Conservation (phyloP, 2,797 vertebrate genomes). For the Diceros bicornis region DNA sequence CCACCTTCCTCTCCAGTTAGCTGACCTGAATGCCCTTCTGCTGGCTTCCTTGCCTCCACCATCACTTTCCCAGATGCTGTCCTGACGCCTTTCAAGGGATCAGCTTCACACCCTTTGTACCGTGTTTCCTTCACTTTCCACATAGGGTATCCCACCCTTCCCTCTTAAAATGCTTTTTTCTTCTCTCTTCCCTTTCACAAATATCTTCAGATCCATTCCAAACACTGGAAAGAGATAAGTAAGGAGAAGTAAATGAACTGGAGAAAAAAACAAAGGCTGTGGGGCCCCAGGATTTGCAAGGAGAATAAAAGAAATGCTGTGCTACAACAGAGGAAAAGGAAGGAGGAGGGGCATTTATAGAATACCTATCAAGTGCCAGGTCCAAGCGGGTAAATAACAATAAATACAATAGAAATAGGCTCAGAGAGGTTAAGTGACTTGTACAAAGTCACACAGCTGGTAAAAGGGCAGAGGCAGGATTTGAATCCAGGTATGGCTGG, state of each 20-base stretch:
- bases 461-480: not conserved
- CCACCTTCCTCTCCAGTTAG: not conserved
- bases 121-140: not conserved
- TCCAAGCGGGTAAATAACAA: not conserved
- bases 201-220: not conserved
- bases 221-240: not conserved
- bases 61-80: not conserved
- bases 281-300: not conserved
- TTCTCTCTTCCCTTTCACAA: conserved; percentile 32
- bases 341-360: not conserved
- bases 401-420: not conserved
- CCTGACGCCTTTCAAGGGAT: not conserved
- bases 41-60: not conserved
- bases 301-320: not conserved
- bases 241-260: not conserved
- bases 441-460: not conserved
- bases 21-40: not conserved
- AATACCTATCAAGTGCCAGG: not conserved
- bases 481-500: not conserved
- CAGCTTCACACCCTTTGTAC: not conserved
- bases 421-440: not conserved
- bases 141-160: not conserved
- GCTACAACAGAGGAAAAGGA: not conserved
- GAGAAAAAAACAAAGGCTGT: not conserved
- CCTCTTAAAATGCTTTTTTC: not conserved